Base-by-base conservation (phyloP, 2,888 invertebrate species). In the Machimus rusticus region DNA sequence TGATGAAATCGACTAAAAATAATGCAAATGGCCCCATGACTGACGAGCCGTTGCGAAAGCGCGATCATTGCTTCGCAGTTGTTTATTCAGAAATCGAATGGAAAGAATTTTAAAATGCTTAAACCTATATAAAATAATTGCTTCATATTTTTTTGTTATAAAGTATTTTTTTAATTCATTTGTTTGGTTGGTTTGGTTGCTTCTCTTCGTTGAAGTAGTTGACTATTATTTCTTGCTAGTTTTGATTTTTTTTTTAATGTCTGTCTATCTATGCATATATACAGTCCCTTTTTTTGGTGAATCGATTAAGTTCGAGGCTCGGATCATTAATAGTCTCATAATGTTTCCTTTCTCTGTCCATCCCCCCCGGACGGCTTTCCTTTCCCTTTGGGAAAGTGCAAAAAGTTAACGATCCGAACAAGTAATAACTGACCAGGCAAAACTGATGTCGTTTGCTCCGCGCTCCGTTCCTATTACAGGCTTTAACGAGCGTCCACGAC, bases 361-460 rank as follows among this genome's bases (percentile, higher is more conserved):
- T 66, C 39, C 23, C 23, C 28, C 82, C n/a, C n/a, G 57, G n/a
- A 23, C 57, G 28, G 34, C 19, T 37, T 66, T 57, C 82, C 82
- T 84, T 84, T 84, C 66, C 82, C 57, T 84, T 84, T 84, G 82
- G 46, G 82, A 84, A 84, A 84, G 82, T 66, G 37, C 34, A 84
- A 31, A 28, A 28, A 66, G 82, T 66, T 84, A 66, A 84, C 39
- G n/a, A 66, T n/a, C 37, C 31, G 31, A 23, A 66, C 66, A 66
- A 84, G 37, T 81, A 81, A 81, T 81, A 81, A 39, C 82, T 79
- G 79, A 79, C 79, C 79, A 79, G 5, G 28, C 79, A 51, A 23
- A 34, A 78, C 14, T n/a, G 66, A 66, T 66, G 39, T 78, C 43
- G 39, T 12, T 16, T 78, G 43, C 78, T 78, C 46, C 43, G 28